A percentile compares a stretch with the other conserved stretches of the same genome.
Conservation (phyloP, 2,797 vertebrate species). For the Gymnodraco acuticeps region DNA sequence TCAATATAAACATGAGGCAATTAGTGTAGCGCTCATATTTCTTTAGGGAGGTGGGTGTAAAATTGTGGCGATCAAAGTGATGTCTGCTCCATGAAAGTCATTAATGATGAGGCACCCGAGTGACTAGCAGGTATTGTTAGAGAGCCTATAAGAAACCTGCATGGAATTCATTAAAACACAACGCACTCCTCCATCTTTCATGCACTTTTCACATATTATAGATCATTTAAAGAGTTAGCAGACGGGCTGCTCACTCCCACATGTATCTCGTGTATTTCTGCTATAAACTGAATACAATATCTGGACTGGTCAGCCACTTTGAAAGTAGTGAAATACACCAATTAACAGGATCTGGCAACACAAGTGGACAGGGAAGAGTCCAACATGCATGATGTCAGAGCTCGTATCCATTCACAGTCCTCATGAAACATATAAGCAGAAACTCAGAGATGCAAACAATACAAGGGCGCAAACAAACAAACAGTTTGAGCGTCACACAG, state of each 20-base stretch:
- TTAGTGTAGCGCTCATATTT: conserved; percentile 76
- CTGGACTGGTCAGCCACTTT: conserved; percentile 19
- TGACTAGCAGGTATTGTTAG: conserved; percentile 45
- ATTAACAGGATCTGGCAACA: conserved; percentile 49
- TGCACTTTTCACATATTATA: conserved; percentile 13
- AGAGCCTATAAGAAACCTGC: conserved; percentile 54
- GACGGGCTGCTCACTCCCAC: conserved; percentile 18
- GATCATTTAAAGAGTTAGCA: conserved; percentile 43
- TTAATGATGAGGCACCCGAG: conserved; percentile 62
- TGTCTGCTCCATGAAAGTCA: conserved; percentile 52
- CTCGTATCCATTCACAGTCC: conserved; percentile 19
- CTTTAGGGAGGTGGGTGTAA: conserved; percentile 66
- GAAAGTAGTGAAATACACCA: conserved; percentile 52
- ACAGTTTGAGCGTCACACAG: conserved; percentile 20
- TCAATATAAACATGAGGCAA: conserved; percentile 80
- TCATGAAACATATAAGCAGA: conserved; percentile 29
- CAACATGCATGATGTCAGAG: conserved; percentile 31
- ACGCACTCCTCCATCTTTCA: conserved; percentile 38
- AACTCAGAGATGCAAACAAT: conserved; percentile 34
- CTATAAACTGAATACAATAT: conserved; percentile 23
- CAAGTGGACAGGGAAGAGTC: conserved; percentile 34
- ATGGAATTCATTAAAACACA: conserved; percentile 57
- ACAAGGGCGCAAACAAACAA: conserved; percentile 26
- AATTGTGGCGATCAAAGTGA: conserved; percentile 61
- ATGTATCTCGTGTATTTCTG: conserved; percentile 31